Evolutionary conservation across 2,797 vertebrate species (phyloP).

Genomic region (Chelidonichthys spinosus): DNA sequence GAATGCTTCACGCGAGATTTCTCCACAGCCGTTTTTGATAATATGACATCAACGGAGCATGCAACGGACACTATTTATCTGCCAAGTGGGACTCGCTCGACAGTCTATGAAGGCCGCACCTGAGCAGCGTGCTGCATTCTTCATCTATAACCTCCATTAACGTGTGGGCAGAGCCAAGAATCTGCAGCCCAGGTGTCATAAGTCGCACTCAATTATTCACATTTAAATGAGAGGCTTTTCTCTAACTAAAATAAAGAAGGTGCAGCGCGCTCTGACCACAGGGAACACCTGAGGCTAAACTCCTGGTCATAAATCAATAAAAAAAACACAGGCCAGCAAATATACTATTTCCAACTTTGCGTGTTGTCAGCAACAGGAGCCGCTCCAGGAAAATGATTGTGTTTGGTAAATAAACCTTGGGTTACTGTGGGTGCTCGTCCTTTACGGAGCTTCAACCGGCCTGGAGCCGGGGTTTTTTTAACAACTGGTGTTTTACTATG

Average conservation of each 20-base stretch:
- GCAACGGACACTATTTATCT: slow-evolving; percentile 35
- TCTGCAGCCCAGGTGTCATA: slow-evolving; percentile 66
- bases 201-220: slow-evolving; percentile 72
- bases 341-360: slow-evolving; percentile 45
- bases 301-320: slow-evolving; percentile 67
- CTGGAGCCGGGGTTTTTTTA: slow-evolving; percentile 42
- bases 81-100: slow-evolving; percentile 28
- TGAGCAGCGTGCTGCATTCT: slow-evolving; percentile 25
- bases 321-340: slow-evolving; percentile 37
- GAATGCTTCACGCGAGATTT: slow-evolving; percentile 33
- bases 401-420: slow-evolving; percentile 71
- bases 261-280: slow-evolving; percentile 67
- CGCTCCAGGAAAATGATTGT: slow-evolving; percentile 55
- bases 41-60: slow-evolving; percentile 31
- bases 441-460: slow-evolving; percentile 38
- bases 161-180: slow-evolving; percentile 37
- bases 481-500: slow-evolving; percentile 49
- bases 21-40: slow-evolving; percentile 42
- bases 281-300: slow-evolving; percentile 70
- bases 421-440: slow-evolving; percentile 64
- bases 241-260: slow-evolving; percentile 77
- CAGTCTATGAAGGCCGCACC: slow-evolving; percentile 13
- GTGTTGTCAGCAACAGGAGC: slow-evolving; percentile 55
- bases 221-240: slow-evolving; percentile 70
- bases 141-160: slow-evolving; percentile 28